Percentiles rank a stretch among this genome's conserved stretches.
Evolutionary conservation across 2,797 vertebrate species (phyloP).

Genomic region (Morelia viridis): DNA sequence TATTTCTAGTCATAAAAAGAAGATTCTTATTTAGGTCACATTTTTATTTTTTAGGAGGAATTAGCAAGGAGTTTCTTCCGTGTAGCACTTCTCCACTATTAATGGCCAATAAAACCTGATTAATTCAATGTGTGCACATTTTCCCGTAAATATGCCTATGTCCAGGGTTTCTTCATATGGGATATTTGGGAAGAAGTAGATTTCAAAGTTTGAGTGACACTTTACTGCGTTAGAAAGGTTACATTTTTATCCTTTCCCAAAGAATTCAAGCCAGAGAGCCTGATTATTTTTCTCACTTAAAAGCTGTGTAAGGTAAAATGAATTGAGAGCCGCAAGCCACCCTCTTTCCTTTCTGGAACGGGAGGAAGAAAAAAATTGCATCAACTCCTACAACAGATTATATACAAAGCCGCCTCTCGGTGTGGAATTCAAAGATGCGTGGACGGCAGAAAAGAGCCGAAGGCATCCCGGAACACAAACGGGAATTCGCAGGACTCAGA

Average conservation of each 20-base stretch:
- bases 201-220: neutral
- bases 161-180: neutral
- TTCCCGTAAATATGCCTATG: neutral
- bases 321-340: neutral
- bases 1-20: neutral
- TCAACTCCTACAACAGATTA: neutral
- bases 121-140: neutral
- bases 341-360: neutral
- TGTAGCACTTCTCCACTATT: neutral
- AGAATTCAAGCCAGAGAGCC: neutral
- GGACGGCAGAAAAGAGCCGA: neutral
- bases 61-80: neutral
- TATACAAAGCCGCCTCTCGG: neutral
- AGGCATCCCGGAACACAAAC: neutral
- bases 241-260: neutral
- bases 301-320: neutral
- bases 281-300: no score
- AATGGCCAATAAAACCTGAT: neutral
- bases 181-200: neutral
- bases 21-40: neutral
- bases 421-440: neutral
- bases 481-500: neutral
- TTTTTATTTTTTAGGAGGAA: neutral
- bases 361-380: neutral
- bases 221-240: neutral